These are phyloP conservation scores for Capromys pilorides DNA, from an alignment of 2,797 vertebrate species.

Conservation along the genomic window DNA sequence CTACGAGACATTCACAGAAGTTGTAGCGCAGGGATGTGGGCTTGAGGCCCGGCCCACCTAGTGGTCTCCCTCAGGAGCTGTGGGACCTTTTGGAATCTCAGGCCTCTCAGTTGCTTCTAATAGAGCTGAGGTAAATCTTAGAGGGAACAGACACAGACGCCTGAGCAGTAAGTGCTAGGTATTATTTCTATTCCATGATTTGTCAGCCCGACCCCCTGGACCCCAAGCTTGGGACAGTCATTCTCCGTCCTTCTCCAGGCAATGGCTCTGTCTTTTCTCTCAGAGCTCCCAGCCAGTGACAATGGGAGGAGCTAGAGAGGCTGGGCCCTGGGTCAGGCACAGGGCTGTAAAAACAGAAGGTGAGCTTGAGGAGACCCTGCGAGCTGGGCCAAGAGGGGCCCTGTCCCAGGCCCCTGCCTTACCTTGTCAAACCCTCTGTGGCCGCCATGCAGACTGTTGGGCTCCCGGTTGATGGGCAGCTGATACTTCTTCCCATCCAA, in stretches of 20 bases:
- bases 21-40: neutral
- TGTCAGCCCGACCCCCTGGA: neutral
- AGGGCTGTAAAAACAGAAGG: neutral
- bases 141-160: neutral
- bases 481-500: slow-evolving; percentile 89
- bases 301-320: neutral
- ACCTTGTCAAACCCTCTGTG: slow-evolving; percentile 95
- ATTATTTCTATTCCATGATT: neutral
- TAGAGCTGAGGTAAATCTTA: neutral
- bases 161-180: neutral
- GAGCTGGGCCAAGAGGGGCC: neutral
- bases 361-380: neutral
- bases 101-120: neutral
- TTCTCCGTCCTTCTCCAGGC: neutral
- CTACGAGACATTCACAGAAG: rapidly evolving
- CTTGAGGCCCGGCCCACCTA: neutral
- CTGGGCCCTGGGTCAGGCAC: neutral
- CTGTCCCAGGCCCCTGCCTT: neutral
- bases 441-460: slow-evolving; percentile 95
- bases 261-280: neutral
- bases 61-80: neutral
- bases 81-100: neutral
- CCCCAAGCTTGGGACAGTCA: neutral
- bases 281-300: no score
- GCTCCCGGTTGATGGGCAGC: slow-evolving; percentile 92